Base-by-base conservation (phyloP, 2,113 vertebrate species). In the mouse (Mus musculus) region DNA sequence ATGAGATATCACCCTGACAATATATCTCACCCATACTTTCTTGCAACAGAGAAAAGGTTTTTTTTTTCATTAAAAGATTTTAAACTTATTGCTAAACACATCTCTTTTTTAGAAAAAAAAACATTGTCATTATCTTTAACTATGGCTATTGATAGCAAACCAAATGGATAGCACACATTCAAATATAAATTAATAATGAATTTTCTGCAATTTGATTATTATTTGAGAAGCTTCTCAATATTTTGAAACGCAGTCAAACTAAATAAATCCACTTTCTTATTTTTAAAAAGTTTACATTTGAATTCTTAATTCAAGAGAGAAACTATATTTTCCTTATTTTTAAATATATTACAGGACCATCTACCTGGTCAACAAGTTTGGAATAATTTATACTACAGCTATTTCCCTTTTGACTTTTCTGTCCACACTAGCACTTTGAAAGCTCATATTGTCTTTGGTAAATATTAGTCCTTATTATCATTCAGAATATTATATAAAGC, bases 241-340 rank as follows among this genome's bases (percentile, higher is more conserved):
- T n/a, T 97, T 95, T 96, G 46, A 95, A 97, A 80, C 63, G 17
- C 24, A 78, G 5, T 67, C 85, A 88, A 93, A 63, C 2, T 54
- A 4, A 93, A 54, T 91, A 75, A 8, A 92, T 72, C 75, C 63
- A 14, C 14, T 96, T 97, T 77, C 19, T 91, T 95, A 86, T 63
- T 46, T 7, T 76, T 49, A 72, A 96, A 88, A 56, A 54, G 24
- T 33, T 46, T 1, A 67, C 49, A 49, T 96, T 91, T 92, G 61
- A 86, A 92, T 93, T 56, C 26, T 92, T 33, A 17, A 76, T 67
- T 52, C 11, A 88, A 85, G 7, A 86, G 4, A 84, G 6, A 91
- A 94, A 22, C 69, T 8, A 6, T 92, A 85, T 49, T 96, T 95
- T 85, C 8, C 87, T 76, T 94, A 56, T 67, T 93, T 96, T 82